Evolutionary conservation across 53 echinoderm and acorn worm genomes (phyloP), one percentile per base, ranked within the genome.

Genomic region (Luidia sarsii): DNA sequence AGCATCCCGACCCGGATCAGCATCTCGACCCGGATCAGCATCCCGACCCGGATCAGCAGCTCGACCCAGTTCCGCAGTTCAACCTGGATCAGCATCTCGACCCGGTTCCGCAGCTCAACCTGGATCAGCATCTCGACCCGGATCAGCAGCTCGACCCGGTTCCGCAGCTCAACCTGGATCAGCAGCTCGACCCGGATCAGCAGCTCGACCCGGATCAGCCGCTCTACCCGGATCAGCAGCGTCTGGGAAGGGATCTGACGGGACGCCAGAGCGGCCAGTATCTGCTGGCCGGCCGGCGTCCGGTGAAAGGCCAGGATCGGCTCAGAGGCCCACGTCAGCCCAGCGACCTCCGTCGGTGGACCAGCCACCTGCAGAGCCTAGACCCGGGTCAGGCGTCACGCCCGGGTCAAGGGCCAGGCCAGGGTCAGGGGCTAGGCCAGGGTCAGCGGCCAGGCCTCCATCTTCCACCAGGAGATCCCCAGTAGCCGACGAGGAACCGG

Each of bases 351-450:
- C 43, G 0, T 80, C 79, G 21, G 68, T 57, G 11, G 60, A 18
- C 16, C 55, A 55, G 53, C 62, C 45, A 2, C 52, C 20, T 14
- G 59, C 32, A 23, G 63, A 30, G 4, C 31, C 67, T 11, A 70
- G 64, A 81, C 71, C 71, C 1, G 50, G 21, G 1, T 81, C 70
- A 23, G 87, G 37, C 20, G 27, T 71, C 8, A 64, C 63, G 27
- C 71, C 36, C 27, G 70, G 80, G 35, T 81, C 87, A 37, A 83
- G 82, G 27, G 81, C 36, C 27, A 80, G 80, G 35, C 87, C 87
- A 37, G 88, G 82, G 27, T 83, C 88, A 48, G 82, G 72, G 30
- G 59, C 65, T n/a, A 71, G 87, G 64, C 81, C 51, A 9, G 65
- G 62, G 23, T 82, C 87, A 41, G 71, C 64, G 30, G 64, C 49